These are phyloP conservation scores for Labeo catla DNA, from an alignment of 2,113 vertebrate genomes.

Conservation along the genomic window DNA sequence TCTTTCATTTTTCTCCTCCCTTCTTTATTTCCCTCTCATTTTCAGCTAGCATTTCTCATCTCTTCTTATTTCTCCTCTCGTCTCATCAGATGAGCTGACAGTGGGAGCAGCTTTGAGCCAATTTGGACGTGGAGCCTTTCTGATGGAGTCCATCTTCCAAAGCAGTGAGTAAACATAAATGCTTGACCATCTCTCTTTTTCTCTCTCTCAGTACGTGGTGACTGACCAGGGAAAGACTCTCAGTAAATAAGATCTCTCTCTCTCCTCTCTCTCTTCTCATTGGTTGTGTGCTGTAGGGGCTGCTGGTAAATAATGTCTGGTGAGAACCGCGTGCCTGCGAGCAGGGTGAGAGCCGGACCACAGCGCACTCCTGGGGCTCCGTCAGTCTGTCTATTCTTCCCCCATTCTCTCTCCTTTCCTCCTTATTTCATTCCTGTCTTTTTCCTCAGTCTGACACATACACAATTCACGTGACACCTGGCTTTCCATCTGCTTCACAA, in stretches of 20 bases:
- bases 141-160: slow-evolving; percentile 74
- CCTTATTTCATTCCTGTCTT: slow-evolving; percentile 49
- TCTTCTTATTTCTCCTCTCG: slow-evolving; percentile 42
- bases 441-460: slow-evolving; percentile 40
- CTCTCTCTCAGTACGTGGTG: slow-evolving; percentile 72
- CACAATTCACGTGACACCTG: slow-evolving; percentile 26
- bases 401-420: slow-evolving; percentile 57
- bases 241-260: slow-evolving; percentile 75
- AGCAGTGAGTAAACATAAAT: slow-evolving; percentile 78
- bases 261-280: slow-evolving; percentile 67
- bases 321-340: slow-evolving; percentile 73
- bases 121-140: slow-evolving; percentile 68
- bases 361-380: slow-evolving; percentile 67
- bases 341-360: slow-evolving; percentile 73
- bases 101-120: slow-evolving; percentile 60
- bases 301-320: slow-evolving; percentile 79
- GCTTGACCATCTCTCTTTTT: slow-evolving; percentile 73
- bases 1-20: background rate
- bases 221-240: slow-evolving; percentile 68
- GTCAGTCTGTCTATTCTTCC: slow-evolving; percentile 67
- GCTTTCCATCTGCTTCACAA: slow-evolving; percentile 7
- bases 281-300: slow-evolving; percentile 57
- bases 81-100: slow-evolving; percentile 40
- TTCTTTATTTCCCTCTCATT: slow-evolving; percentile 30
- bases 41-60: slow-evolving; percentile 8